phyloP scores from a whole-genome alignment of 2,113 vertebrate species.

The Abramis brama region DNA sequence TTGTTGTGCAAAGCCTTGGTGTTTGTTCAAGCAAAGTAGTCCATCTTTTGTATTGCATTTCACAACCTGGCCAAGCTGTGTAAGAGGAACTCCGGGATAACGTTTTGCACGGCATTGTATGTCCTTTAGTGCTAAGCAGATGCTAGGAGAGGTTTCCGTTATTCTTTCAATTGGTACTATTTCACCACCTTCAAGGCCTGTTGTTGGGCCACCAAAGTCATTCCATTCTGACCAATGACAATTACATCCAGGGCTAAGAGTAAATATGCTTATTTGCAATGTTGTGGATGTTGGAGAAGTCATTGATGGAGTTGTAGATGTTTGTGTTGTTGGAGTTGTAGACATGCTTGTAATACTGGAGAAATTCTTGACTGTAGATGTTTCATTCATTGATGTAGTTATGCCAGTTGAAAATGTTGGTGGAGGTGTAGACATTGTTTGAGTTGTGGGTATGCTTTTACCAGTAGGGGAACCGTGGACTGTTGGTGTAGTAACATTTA shows the following conservation, averaged over 20 bases:
- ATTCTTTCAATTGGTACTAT: constrained; percentile 41
- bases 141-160: neutral
- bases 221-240: constrained; percentile 50
- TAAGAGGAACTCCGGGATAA: neutral
- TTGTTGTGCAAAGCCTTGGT: constrained; percentile 21
- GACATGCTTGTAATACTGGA: neutral
- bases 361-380: neutral
- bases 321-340: neutral
- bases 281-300: neutral
- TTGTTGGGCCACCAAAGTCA: constrained; percentile 31
- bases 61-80: constrained; percentile 60
- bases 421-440: neutral
- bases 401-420: neutral
- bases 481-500: neutral
- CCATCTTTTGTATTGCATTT: constrained; percentile 43
- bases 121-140: constrained; percentile 6
- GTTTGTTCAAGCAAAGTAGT: constrained; percentile 63
- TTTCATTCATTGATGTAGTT: neutral
- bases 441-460: neutral
- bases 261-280: neutral
- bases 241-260: neutral
- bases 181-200: constrained; percentile 49
- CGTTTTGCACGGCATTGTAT: constrained; percentile 52
- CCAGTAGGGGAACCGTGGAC: neutral
- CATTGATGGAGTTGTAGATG: neutral